Evolutionary conservation across 2,797 vertebrate species (phyloP), one percentile per base, ranked within the genome.

Genomic region (Hyperoplus lanceolatus): DNA sequence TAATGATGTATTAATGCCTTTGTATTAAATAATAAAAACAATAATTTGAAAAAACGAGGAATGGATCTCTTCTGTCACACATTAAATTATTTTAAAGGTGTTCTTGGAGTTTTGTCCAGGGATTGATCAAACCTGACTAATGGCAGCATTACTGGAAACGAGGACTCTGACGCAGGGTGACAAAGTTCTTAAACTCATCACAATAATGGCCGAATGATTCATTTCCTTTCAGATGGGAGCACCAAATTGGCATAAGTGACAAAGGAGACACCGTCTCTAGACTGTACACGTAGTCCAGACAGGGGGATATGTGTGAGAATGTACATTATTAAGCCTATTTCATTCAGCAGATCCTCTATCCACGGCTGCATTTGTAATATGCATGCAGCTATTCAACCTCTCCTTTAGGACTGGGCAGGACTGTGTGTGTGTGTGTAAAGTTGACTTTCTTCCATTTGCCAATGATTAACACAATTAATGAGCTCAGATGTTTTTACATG

Each of bases 221-320:
- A 92, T 90, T 29, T 83, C 86, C 59, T 90, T 92, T 89, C 83
- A 88, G 85, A 91, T 72, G 45, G 60, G 16, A 86, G 85, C 66
- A 64, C 67, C 77, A 92, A 92, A 94, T 92, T 93, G 91, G 87
- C 85, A 76, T 92, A 91, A 93, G 89, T 92, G 87, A 87, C 79
- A 75, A 80, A 83, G 73, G 82, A 92, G 86, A 92, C 90, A 73
- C 71, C 21, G 66, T 90, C 89, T 78, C 89, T 75, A 2, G 87
- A 73, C 89, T 77, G 86, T 73, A 92, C 87, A 87, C 65, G 29
- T 67, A 87, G 90, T 92, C 85, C 86, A 93, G 92, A 92, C 88
- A 83, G 79, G 81, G 54, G 51, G 73, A 88, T 72, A 84, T 89
- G 84, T 89, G 85, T 83, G 80, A 89, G 80, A 90, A 90, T 85